Percentiles rank a stretch among this genome's conserved stretches.
These are phyloP conservation scores for Papilio protenor DNA, from an alignment of 2,888 invertebrate species.

Conservation along the genomic window DNA sequence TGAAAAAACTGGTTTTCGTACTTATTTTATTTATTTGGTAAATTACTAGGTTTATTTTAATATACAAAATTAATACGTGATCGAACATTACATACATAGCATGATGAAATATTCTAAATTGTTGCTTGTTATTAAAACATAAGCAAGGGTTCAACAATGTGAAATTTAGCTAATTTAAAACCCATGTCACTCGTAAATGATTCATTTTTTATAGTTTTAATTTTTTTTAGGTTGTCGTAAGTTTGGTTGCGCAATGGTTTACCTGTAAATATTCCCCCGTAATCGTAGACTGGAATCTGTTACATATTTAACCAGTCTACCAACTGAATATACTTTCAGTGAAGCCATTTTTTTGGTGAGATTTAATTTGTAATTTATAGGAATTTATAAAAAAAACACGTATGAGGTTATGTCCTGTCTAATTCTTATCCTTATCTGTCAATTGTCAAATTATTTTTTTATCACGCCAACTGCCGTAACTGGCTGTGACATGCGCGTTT, in stretches of 20 bases:
- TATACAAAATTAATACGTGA: no score
- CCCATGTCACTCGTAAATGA: neutral
- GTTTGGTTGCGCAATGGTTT: conserved; percentile 76
- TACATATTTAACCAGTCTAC: conserved; percentile 77
- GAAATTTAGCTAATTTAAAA: neutral
- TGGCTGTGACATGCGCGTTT: conserved; percentile 17
- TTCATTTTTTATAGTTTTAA: neutral
- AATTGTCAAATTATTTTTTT: conserved; percentile 36
- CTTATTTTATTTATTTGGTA: no score
- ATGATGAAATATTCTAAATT: conserved; percentile 25
- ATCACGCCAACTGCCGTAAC: neutral
- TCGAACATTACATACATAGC: neutral
- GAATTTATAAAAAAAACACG: conserved; percentile 25
- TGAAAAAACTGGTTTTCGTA: neutral
- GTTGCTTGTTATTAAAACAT: neutral
- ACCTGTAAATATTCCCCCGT: conserved; percentile 77
- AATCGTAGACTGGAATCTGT: conserved; percentile 77
- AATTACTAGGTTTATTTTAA: no score
- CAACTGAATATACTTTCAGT: conserved; percentile 77
- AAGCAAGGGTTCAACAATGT: neutral
- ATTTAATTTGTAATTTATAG: conserved; percentile 48
- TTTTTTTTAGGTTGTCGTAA: conserved; percentile 58
- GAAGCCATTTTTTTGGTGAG: conserved; percentile 73
- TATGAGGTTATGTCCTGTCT: conserved; percentile 37
- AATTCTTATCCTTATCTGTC: conserved; percentile 34